These are phyloP conservation scores for Ferdinandea cuprea DNA, from an alignment of 2,888 invertebrate genomes.

Conservation along the genomic window DNA sequence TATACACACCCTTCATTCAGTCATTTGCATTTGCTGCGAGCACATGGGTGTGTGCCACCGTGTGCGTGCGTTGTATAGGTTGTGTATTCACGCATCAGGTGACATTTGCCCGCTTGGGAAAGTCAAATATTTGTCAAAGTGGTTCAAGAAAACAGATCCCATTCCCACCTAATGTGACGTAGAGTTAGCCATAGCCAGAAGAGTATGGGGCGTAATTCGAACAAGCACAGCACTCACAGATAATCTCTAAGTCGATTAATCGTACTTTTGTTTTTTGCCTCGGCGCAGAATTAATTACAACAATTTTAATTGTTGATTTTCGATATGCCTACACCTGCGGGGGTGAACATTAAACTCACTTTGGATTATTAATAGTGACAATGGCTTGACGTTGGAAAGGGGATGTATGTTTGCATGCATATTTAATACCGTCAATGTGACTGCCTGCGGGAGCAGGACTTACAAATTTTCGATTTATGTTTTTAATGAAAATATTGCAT, in stretches of 20 bases:
- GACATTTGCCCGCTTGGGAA: constrained; percentile 56
- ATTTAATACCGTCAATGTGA: neutral
- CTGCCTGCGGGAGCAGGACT: neutral
- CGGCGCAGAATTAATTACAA: constrained; percentile 18
- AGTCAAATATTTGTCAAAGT: constrained; percentile 56
- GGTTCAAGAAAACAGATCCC: constrained; percentile 37
- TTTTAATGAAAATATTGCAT: too few relatives aligned
- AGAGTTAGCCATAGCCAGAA: neutral
- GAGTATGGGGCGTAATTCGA: neutral
- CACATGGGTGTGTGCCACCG: neutral
- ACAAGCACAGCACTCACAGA: neutral
- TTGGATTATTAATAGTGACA: constrained; percentile 5
- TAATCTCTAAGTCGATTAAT: constrained; percentile 20
- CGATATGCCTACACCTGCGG: neutral
- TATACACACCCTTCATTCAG: neutral
- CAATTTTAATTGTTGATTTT: constrained; percentile 15
- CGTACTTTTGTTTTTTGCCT: neutral
- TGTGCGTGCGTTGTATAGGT: constrained; percentile 26
- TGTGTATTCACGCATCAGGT: constrained; percentile 51
- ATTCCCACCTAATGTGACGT: neutral
- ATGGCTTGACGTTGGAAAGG: neutral
- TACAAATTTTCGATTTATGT: too few relatives aligned
- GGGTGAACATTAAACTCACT: neutral
- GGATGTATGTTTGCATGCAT: too few relatives aligned
- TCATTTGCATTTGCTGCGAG: neutral